Conservation (phyloP, 2,113 vertebrate species). For the Grallaria varia region DNA sequence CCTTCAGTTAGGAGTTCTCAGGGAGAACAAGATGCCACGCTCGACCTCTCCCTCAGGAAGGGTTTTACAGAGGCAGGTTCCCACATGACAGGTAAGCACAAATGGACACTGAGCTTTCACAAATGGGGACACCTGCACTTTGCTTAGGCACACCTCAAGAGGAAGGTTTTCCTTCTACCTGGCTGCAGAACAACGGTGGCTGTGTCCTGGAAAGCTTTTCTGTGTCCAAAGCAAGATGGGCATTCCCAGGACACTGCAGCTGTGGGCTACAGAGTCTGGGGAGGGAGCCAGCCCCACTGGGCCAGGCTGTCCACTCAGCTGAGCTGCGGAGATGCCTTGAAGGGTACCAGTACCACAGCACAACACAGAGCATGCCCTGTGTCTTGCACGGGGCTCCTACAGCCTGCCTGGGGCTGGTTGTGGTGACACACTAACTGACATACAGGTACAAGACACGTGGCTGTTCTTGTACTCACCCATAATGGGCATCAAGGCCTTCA, state of each 20-base stretch:
- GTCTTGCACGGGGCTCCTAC: background rate
- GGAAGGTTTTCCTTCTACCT: background rate
- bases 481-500: background rate
- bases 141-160: rapidly evolving
- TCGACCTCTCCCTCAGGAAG: background rate
- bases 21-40: background rate
- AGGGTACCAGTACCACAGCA: background rate
- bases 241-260: rapidly evolving
- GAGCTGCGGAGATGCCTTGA: background rate
- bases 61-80: background rate
- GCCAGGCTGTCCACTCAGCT: background rate
- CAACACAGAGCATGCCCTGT: rapidly evolving
- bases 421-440: background rate
- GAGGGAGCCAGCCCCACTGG: background rate
- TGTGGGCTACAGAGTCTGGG: background rate
- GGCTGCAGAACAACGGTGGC: rapidly evolving
- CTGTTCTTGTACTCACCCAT: background rate
- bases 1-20: background rate
- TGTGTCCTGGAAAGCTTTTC: background rate
- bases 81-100: background rate
- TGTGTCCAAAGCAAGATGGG: rapidly evolving
- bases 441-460: rapidly evolving
- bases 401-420: rapidly evolving
- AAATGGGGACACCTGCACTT: background rate
- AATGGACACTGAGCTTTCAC: background rate